Evolutionary conservation across 2,797 vertebrate genomes (phyloP).

Genomic region (Bovichtus diacanthus): DNA sequence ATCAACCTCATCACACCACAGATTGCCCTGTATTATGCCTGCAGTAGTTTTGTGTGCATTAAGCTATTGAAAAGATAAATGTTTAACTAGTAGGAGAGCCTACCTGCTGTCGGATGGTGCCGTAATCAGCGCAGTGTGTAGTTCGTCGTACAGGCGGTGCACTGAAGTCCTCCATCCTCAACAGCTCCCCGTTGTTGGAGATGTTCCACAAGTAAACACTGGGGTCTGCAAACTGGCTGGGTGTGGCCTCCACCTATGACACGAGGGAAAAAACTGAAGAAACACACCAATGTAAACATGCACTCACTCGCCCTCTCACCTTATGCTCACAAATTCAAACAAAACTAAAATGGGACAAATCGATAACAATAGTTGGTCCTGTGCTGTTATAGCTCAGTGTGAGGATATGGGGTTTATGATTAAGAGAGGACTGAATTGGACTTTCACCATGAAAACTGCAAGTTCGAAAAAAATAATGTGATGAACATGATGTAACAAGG

Average conservation of each 20-base stretch:
- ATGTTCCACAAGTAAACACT: conserved; percentile 94
- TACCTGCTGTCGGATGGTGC: conserved; percentile 89
- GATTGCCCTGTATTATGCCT: too few relatives aligned
- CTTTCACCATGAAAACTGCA: conserved; percentile 58
- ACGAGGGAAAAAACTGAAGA: neutral
- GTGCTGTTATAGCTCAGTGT: neutral
- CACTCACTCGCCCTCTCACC: neutral
- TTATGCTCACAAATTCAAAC: conserved; percentile 18
- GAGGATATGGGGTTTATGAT: conserved; percentile 65
- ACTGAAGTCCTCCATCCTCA: conserved; percentile 85
- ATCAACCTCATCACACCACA: too few relatives aligned
- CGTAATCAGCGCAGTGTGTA: conserved; percentile 89
- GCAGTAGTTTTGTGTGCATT: neutral
- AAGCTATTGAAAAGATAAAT: neutral
- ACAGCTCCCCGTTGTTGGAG: conserved; percentile 89
- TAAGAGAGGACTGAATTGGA: conserved; percentile 59
- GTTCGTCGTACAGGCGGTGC: conserved; percentile 71
- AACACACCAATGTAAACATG: conserved; percentile 10
- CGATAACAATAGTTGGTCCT: neutral
- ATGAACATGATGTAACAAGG: neutral
- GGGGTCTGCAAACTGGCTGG: conserved; percentile 91
- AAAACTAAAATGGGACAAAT: conserved; percentile 35
- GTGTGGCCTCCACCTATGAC: conserved; percentile 90
- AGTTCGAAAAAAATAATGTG: conserved; percentile 39
- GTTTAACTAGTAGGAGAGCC: neutral